Evolutionary conservation across 2,888 invertebrate genomes (phyloP).

Genomic region (Platynereis dumerilii): DNA sequence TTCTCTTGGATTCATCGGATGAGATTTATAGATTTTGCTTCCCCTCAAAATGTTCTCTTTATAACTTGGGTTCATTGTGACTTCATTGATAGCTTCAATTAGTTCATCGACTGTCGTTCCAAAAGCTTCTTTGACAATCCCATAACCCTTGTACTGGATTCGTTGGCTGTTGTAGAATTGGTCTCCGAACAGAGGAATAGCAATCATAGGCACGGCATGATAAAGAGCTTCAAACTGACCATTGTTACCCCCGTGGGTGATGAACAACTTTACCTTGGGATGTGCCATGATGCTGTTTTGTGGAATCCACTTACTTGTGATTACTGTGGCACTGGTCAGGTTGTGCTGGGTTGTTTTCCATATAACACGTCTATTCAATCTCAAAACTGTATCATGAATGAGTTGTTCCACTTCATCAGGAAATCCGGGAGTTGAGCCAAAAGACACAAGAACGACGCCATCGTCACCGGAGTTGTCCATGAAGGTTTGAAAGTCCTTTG

Average conservation of each 20-base stretch:
- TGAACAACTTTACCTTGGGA: conserved; percentile 38
- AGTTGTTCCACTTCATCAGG: conserved; percentile 19
- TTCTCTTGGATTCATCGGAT: conserved; percentile 33
- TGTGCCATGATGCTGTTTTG: conserved; percentile 44
- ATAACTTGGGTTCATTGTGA: conserved; percentile 33
- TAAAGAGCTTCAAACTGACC: conserved; percentile 42
- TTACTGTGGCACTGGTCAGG: conserved; percentile 22
- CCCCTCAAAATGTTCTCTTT: conserved; percentile 31
- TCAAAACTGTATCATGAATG: conserved; percentile 1
- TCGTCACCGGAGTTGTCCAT: conserved; percentile 29
- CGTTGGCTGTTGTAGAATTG: conserved; percentile 34
- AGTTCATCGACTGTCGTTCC: conserved; percentile 31
- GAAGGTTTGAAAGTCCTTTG: conserved; percentile 29
- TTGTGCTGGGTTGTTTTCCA: not conserved
- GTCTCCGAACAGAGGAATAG: conserved; percentile 40
- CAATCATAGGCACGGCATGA: conserved; percentile 42
- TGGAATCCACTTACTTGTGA: conserved; percentile 39
- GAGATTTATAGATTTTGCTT: conserved; percentile 32
- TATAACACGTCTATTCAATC: not conserved
- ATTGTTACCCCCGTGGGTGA: conserved; percentile 44
- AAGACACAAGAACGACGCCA: conserved; percentile 41
- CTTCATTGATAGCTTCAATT: conserved; percentile 27
- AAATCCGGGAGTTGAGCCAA: conserved; percentile 32
- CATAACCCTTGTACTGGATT: conserved; percentile 36
- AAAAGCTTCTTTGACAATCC: conserved; percentile 32